These are phyloP conservation scores for Byasa hedistus DNA, from an alignment of 2,888 invertebrate species.

Conservation along the genomic window DNA sequence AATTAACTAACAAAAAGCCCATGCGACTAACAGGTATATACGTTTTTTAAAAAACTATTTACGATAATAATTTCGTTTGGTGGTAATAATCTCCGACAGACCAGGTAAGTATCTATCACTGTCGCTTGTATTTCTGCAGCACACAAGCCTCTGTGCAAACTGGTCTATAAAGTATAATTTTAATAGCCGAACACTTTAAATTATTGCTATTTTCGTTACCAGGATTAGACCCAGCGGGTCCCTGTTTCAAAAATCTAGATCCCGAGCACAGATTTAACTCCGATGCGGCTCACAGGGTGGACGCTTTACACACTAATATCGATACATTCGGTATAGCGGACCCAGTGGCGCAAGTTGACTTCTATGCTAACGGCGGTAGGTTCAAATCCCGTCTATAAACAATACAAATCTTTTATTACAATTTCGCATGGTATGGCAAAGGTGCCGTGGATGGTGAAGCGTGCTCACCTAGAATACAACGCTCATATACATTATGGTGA, in stretches of 20 bases:
- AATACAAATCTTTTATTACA: neutral
- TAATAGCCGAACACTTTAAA: neutral
- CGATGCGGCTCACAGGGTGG: slow-evolving; percentile 54
- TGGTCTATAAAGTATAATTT: neutral
- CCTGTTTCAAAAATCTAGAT: slow-evolving; percentile 65
- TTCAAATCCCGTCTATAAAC: neutral
- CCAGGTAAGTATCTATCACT: too few species aligned
- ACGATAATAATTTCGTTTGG: too few species aligned
- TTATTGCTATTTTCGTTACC: neutral
- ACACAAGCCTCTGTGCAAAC: too few species aligned
- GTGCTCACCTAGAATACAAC: too few species aligned
- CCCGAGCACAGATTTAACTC: slow-evolving; percentile 53
- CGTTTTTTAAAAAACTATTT: neutral
- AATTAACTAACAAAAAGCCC: slow-evolving; percentile 55
- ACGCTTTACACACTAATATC: slow-evolving; percentile 67
- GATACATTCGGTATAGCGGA: slow-evolving; percentile 71
- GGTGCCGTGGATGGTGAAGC: too few species aligned
- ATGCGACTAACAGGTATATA: slow-evolving; percentile 52
- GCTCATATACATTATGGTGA: too few species aligned
- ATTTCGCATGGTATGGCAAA: too few species aligned
- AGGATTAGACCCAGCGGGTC: slow-evolving; percentile 71
- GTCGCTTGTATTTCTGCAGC: too few species aligned
- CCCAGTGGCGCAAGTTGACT: slow-evolving; percentile 62
- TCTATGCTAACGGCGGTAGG: slow-evolving; percentile 69
- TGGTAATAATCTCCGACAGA: too few species aligned